Conservation (phyloP, 2,113 vertebrate species). For the Sturnira hondurensis region DNA sequence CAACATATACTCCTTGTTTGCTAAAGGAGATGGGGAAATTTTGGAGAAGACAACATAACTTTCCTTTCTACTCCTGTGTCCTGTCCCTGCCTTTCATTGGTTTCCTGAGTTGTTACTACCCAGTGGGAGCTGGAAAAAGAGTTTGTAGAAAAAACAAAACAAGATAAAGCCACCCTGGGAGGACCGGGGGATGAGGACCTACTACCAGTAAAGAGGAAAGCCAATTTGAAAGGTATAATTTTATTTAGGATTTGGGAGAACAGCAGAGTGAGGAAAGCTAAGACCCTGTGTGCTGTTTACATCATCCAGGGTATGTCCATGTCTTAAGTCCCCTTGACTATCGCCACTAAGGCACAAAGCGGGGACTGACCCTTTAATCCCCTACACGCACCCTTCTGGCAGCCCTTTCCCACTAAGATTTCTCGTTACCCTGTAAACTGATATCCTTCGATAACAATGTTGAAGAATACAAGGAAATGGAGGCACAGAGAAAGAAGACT, state of each 20-base stretch:
- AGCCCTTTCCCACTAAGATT: not conserved
- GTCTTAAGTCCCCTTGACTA: not conserved
- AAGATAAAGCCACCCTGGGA: not conserved
- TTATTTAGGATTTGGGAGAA: not conserved
- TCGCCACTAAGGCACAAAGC: not conserved
- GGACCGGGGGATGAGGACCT: not conserved
- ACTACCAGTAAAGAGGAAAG: not conserved
- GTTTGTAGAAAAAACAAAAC: not conserved
- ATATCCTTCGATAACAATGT: not conserved
- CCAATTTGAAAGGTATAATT: not conserved
- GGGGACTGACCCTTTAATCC: not conserved
- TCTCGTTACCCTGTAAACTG: not conserved
- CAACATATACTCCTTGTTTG: not conserved
- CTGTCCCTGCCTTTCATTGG: not conserved
- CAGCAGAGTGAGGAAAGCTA: fast-evolving
- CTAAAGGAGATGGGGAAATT: not conserved
- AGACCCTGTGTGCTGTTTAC: not conserved
- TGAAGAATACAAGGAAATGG: not conserved
- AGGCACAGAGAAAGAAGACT: not conserved
- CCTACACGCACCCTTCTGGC: not conserved
- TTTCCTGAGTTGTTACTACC: not conserved
- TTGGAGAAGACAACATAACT: not conserved
- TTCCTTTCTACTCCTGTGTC: not conserved
- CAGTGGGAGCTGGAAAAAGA: not conserved
- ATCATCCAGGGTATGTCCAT: too few species aligned